phyloP scores from a whole-genome alignment of 2,113 vertebrate species.

The Tinamus guttatus region DNA sequence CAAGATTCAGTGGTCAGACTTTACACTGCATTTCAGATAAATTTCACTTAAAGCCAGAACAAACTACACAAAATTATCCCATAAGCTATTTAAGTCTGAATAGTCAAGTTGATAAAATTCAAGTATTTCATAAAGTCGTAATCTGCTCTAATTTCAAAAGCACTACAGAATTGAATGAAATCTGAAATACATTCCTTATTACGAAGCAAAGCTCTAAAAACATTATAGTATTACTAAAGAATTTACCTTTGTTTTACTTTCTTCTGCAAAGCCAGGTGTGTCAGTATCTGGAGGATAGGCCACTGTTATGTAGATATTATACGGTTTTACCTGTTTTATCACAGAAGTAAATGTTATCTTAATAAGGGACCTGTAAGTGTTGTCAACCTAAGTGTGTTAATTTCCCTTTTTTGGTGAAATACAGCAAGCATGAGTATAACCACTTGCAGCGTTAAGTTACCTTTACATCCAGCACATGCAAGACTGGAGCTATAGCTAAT shows the following conservation, averaged over 20 bases:
- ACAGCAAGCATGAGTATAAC: background rate
- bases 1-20: background rate
- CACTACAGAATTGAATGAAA: background rate
- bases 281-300: conserved; percentile 98
- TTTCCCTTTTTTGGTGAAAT: background rate
- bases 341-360: conserved; percentile 11
- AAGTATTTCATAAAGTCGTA: background rate
- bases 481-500: background rate
- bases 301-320: conserved; percentile 95
- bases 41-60: background rate
- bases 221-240: background rate
- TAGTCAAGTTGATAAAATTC: background rate
- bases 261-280: conserved; percentile 91
- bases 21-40: background rate
- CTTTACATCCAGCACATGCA: background rate
- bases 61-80: background rate
- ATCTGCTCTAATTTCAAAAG: background rate
- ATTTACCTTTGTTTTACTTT: conserved; percentile 93
- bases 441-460: background rate
- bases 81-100: background rate
- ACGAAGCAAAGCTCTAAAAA: background rate
- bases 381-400: background rate
- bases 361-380: background rate
- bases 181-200: background rate
- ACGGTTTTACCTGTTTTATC: conserved; percentile 91